A percentile compares a stretch with the other conserved stretches of the same genome.
phyloP scores from a whole-genome alignment of 2,888 invertebrate genomes.

The Penaeus monodon region DNA sequence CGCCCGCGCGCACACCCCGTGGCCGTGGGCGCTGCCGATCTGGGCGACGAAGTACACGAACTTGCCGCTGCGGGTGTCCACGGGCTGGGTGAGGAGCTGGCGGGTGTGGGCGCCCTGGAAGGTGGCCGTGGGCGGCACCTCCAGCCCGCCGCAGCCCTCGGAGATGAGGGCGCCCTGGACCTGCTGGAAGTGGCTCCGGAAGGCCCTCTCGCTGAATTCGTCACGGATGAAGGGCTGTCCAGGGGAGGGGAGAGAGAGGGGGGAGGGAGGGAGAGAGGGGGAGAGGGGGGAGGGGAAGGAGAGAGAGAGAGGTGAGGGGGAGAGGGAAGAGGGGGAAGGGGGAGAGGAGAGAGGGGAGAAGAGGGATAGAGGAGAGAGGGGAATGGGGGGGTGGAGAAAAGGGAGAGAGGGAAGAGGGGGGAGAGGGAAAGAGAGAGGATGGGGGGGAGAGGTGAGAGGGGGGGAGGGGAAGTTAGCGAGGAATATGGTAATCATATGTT shows the following conservation, averaged over 20 bases:
- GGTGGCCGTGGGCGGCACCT: conserved; percentile 63
- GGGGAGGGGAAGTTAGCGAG: neutral
- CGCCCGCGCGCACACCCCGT: conserved; percentile 37
- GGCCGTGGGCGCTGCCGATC: conserved; percentile 43
- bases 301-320: neutral
- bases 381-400: no score
- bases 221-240: conserved; percentile 62
- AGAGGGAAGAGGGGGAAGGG: conserved; percentile 8
- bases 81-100: conserved; percentile 53
- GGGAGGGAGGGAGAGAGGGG: no score
- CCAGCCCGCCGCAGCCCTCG: conserved; percentile 53
- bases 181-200: conserved; percentile 56
- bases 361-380: neutral
- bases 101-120: conserved; percentile 61
- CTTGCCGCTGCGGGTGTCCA: conserved; percentile 62
- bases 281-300: no score
- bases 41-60: conserved; percentile 61
- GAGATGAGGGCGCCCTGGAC: conserved; percentile 59
- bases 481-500: neutral
- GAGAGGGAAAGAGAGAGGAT: neutral
- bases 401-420: neutral
- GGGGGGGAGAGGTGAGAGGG: neutral
- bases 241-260: neutral
- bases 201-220: conserved; percentile 40
- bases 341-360: neutral